These are phyloP conservation scores for Mylabris phalerata DNA, from an alignment of 1,140 invertebrate species.

Conservation along the genomic window DNA sequence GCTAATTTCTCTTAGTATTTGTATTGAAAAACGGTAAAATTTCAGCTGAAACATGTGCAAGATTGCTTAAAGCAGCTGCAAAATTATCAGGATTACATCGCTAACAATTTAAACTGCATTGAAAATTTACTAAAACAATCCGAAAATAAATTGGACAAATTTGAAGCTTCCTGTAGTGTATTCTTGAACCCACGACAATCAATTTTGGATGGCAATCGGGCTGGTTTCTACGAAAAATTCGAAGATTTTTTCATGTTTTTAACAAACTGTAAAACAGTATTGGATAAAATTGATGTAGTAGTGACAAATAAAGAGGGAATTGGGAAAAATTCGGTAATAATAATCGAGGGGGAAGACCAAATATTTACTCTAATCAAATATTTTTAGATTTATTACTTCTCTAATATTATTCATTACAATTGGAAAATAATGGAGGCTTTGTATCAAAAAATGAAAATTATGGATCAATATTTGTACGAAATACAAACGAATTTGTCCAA, in stretches of 20 bases:
- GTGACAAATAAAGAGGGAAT: background rate
- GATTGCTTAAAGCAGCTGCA: too few relatives aligned
- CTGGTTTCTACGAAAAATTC: background rate
- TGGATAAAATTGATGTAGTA: constrained; percentile 2
- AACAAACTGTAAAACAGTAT: background rate
- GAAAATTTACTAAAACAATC: background rate
- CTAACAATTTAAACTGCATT: background rate
- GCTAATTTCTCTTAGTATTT: too few relatives aligned
- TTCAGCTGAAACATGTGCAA: too few relatives aligned
- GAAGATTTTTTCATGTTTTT: background rate
- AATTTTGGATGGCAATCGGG: background rate
- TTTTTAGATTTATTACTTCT: constrained; percentile 3
- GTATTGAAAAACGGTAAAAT: too few relatives aligned
- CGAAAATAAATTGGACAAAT: background rate
- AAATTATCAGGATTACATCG: background rate
- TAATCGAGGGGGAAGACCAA: background rate
- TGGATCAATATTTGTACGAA: background rate
- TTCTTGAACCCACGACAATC: background rate
- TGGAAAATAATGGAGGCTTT: background rate
- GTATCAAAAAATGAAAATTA: background rate
- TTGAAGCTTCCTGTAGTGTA: too few relatives aligned
- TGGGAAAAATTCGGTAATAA: background rate
- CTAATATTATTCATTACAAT: background rate
- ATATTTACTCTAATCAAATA: background rate
- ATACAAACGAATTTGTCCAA: background rate